These are phyloP conservation scores for Magallana ariakensis DNA, from an alignment of 1,140 invertebrate genomes.

Conservation along the genomic window DNA sequence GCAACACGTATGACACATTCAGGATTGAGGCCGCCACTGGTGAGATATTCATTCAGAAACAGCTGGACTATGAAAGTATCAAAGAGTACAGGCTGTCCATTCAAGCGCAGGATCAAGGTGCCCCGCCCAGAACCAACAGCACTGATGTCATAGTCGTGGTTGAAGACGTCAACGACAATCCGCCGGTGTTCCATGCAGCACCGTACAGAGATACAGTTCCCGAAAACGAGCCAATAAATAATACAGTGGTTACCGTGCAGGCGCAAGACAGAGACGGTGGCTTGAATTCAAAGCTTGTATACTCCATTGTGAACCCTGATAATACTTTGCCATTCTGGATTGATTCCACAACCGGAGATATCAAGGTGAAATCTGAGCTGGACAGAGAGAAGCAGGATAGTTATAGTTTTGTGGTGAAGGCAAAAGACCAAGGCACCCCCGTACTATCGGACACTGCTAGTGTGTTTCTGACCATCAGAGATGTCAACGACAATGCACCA, in stretches of 20 bases:
- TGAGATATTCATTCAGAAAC: slow-evolving; percentile 91
- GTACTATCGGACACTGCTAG: slow-evolving; percentile 91
- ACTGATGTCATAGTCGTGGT: slow-evolving; percentile 94
- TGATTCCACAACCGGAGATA: slow-evolving; percentile 69
- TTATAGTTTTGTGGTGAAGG: slow-evolving; percentile 90
- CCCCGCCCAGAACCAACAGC: slow-evolving; percentile 93
- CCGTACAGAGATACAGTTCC: slow-evolving; percentile 92
- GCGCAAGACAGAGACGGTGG: slow-evolving; percentile 77
- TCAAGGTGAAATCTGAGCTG: slow-evolving; percentile 67
- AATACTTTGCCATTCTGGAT: slow-evolving; percentile 72
- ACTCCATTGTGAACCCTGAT: slow-evolving; percentile 65
- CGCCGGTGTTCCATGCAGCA: slow-evolving; percentile 80
- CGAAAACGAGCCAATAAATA: slow-evolving; percentile 93
- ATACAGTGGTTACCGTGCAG: slow-evolving; percentile 76
- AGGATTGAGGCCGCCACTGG: slow-evolving; percentile 95
- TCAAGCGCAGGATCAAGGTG: slow-evolving; percentile 94
- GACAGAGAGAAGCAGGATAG: slow-evolving; percentile 71
- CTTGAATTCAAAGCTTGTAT: slow-evolving; percentile 68
- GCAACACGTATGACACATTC: slow-evolving; percentile 95
- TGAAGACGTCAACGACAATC: slow-evolving; percentile 95
- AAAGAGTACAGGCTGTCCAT: slow-evolving; percentile 93
- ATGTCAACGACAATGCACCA: slow-evolving; percentile 97
- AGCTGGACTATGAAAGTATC: slow-evolving; percentile 93
- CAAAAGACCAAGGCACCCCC: slow-evolving; percentile 91
- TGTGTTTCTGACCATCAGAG: slow-evolving; percentile 92